Evolutionary conservation across 1,140 invertebrate genomes (phyloP), one percentile per base, ranked within the genome.

Genomic region (Drosophila grimshawi): DNA sequence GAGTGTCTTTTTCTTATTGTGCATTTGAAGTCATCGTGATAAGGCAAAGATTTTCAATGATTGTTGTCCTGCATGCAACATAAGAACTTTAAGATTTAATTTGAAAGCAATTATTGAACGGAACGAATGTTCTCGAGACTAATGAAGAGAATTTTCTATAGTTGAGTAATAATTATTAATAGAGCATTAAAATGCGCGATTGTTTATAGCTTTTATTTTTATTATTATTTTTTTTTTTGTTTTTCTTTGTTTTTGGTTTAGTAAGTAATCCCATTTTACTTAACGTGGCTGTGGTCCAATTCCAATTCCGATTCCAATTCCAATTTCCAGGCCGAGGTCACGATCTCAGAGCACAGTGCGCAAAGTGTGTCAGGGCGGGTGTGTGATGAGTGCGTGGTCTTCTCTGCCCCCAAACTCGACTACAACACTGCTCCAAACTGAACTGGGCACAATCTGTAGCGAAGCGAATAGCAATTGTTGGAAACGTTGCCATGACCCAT

Each of bases 291-390:
- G 64, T 80, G 60, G 55, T 69, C 71, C 48, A 41, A 72, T 78
- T 77, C 32, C 35, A 52, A 51, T 56, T 62, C 35, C 46, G 45
- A 72, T 77, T 77, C 49, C 35, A 48, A 64, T 51, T 65, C 61
- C 43, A 46, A 52, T 62, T 62, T 48, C 8, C 37, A 59, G 52
- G 52, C 70, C 49, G 55, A 78, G 76, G 65, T 88, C 82, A 88
- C 71, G 83, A 86, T 73, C 81, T 81, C 62, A 56, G 48, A 41
- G 8, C 45, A 56, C 67, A 77, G 59, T 51, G 43, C 59, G 62
- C 39, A 76, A 82, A 82, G 62, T 83, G 64, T 81, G 81, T 83
- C 81, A 85, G 70, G 55, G 81, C 81, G 81, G 73, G 77, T 85
- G 68, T n/a, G 3, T 86, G 80, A 86, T 78, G 81, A 86, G 81